phyloP scores from a whole-genome alignment of 2,888 invertebrate genomes.

The Beris morrisii region DNA sequence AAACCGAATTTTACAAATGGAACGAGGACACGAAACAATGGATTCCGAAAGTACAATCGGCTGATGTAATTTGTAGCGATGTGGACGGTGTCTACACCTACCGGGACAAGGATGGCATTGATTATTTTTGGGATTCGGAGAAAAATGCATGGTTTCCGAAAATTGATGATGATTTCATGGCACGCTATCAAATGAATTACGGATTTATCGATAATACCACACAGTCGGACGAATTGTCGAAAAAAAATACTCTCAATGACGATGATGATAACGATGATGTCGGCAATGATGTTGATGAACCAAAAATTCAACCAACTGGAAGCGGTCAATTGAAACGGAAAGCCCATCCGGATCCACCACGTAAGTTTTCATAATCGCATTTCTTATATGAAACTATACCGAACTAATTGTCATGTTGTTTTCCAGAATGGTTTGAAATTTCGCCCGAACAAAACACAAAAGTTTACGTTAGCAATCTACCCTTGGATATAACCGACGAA shows the following conservation, averaged over 20 bases:
- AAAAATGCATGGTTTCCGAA: slow-evolving; percentile 97
- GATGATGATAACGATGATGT: slow-evolving; percentile 43
- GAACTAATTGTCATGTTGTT: neutral
- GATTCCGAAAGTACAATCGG: slow-evolving; percentile 51
- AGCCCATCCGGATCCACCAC: slow-evolving; percentile 58
- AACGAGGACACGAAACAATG: slow-evolving; percentile 64
- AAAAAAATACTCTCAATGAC: slow-evolving; percentile 33
- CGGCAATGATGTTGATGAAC: slow-evolving; percentile 38
- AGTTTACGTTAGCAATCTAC: slow-evolving; percentile 93
- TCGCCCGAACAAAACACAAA: slow-evolving; percentile 88
- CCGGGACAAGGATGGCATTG: slow-evolving; percentile 83
- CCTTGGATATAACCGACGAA: slow-evolving; percentile 83
- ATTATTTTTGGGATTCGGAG: slow-evolving; percentile 87
- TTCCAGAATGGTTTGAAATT: slow-evolving; percentile 87
- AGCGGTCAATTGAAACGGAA: slow-evolving; percentile 56
- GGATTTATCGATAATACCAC: slow-evolving; percentile 72
- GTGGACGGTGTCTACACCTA: slow-evolving; percentile 79
- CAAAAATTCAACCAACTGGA: slow-evolving; percentile 28
- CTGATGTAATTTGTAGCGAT: slow-evolving; percentile 63
- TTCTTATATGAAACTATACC: neutral
- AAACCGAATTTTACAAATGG: slow-evolving; percentile 62
- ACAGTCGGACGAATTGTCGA: slow-evolving; percentile 44
- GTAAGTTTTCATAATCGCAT: slow-evolving; percentile 44
- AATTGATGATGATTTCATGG: slow-evolving; percentile 95
- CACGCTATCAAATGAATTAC: slow-evolving; percentile 93